Evolutionary conservation across 2,888 invertebrate genomes (phyloP).

Genomic region (Tetanocera ferruginea): DNA sequence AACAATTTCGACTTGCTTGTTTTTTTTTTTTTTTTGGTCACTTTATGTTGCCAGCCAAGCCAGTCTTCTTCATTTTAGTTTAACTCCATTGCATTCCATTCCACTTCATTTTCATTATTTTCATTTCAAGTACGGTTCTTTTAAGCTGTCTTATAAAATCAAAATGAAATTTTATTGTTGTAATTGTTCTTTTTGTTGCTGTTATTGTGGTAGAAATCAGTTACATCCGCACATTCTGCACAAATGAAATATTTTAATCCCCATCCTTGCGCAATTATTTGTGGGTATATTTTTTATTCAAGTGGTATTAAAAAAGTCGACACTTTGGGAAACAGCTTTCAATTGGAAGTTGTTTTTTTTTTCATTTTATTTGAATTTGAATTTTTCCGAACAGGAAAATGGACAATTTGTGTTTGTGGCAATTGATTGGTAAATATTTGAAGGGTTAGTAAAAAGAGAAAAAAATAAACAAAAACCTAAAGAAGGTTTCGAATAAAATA

Average conservation of each 20-base stretch:
- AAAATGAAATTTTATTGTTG: conserved; percentile 49
- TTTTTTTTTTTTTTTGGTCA: conserved; percentile 33
- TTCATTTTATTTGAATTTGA: conserved; percentile 61
- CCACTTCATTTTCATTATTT: conserved; percentile 63
- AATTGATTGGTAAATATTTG: conserved; percentile 68
- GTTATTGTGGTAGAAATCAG: conserved; percentile 39
- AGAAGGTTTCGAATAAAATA: too few relatives aligned
- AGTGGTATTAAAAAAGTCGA: conserved; percentile 24
- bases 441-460: conserved; percentile 50
- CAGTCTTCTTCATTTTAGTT: conserved; percentile 30
- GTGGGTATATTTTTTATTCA: not conserved
- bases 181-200: conserved; percentile 18
- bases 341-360: conserved; percentile 59
- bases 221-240: conserved; percentile 26
- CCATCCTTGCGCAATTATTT: conserved; percentile 3
- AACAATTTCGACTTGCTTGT: conserved; percentile 43
- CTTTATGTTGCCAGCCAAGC: conserved; percentile 9
- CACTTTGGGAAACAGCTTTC: conserved; percentile 64
- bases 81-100: conserved; percentile 44
- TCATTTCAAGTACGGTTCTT: conserved; percentile 55
- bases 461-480: not conserved
- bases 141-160: conserved; percentile 52
- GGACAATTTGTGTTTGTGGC: conserved; percentile 69
- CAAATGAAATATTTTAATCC: conserved; percentile 30
- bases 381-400: conserved; percentile 67